These are phyloP conservation scores for Acanthosepion lycidas DNA, from an alignment of 2,888 invertebrate species.

Conservation along the genomic window DNA sequence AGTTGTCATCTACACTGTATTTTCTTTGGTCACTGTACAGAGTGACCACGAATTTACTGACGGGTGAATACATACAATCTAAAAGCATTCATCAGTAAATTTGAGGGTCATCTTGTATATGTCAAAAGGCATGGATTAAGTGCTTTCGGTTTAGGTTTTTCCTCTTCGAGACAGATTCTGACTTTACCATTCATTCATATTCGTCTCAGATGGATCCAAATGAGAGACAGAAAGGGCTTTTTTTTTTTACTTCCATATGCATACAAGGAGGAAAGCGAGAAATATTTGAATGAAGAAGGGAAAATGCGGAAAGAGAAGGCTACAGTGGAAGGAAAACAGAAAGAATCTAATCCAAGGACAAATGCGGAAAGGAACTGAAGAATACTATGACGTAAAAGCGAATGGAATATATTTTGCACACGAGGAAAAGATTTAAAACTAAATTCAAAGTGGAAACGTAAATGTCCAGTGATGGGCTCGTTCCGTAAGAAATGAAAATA, in stretches of 20 bases:
- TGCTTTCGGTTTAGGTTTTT: neutral
- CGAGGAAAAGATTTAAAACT: no score
- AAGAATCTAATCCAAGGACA: neutral
- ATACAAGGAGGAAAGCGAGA: neutral
- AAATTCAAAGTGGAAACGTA: no score
- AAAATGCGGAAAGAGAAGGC: neutral
- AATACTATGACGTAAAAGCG: neutral
- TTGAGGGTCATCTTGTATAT: slow-evolving; percentile 5
- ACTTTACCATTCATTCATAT: neutral
- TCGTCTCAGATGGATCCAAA: neutral
- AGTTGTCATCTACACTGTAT: neutral
- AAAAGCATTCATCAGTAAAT: slow-evolving; percentile 33
- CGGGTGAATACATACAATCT: slow-evolving; percentile 14
- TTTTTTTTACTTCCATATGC: no score
- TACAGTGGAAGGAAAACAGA: neutral
- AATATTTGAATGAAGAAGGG: neutral
- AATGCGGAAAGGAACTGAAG: neutral
- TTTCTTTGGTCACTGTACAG: slow-evolving; percentile 9
- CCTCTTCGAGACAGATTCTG: neutral
- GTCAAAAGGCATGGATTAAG: neutral
- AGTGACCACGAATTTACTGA: slow-evolving; percentile 33
- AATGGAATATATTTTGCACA: no score
- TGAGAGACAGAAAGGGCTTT: no score
- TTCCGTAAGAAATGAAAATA: no score
- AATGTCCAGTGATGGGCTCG: no score